A percentile compares a stretch with the other conserved stretches of the same genome.
Evolutionary conservation across 2,888 invertebrate genomes (phyloP).

Genomic region (Synanthedon formicaeformis): DNA sequence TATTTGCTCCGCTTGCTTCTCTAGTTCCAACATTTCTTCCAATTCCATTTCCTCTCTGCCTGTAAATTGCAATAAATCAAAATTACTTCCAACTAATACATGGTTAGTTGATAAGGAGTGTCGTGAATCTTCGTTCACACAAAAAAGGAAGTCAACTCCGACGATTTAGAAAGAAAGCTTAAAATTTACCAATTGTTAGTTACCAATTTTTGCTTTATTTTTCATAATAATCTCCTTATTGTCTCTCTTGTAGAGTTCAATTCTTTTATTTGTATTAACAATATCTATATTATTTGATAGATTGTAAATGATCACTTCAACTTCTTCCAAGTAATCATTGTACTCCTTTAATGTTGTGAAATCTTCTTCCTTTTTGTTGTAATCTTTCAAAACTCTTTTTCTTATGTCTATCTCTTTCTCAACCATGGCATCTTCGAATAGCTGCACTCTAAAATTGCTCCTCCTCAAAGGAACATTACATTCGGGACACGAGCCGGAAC

Average conservation of each 20-base stretch:
- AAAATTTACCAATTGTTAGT: constrained; percentile 51
- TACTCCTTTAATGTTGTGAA: constrained; percentile 85
- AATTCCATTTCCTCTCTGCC: constrained; percentile 87
- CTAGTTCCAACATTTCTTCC: constrained; percentile 85
- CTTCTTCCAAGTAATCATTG: constrained; percentile 96
- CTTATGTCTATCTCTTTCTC: constrained; percentile 98
- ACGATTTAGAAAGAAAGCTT: too few relatives aligned
- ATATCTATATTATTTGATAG: constrained; percentile 90
- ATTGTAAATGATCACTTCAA: constrained; percentile 93
- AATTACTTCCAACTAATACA: too few relatives aligned
- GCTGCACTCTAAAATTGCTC: constrained; percentile 91
- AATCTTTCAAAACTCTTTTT: constrained; percentile 88
- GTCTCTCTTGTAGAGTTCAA: constrained; percentile 91
- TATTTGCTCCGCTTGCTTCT: constrained; percentile 81
- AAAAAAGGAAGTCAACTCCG: too few relatives aligned
- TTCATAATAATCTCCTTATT: constrained; percentile 87
- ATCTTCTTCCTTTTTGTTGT: constrained; percentile 95
- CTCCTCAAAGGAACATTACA: constrained; percentile 90
- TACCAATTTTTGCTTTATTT: constrained; percentile 79
- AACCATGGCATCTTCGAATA: constrained; percentile 95
- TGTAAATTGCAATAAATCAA: constrained; percentile 12
- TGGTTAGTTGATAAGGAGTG: too few relatives aligned
- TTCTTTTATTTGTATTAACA: constrained; percentile 87
- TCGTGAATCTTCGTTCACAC: too few relatives aligned
- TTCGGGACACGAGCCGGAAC: constrained; percentile 94